Percentiles rank a stretch among this genome's conserved stretches.
These are phyloP conservation scores for Dynastes grantii DNA, from an alignment of 2,888 invertebrate genomes.

Conservation along the genomic window DNA sequence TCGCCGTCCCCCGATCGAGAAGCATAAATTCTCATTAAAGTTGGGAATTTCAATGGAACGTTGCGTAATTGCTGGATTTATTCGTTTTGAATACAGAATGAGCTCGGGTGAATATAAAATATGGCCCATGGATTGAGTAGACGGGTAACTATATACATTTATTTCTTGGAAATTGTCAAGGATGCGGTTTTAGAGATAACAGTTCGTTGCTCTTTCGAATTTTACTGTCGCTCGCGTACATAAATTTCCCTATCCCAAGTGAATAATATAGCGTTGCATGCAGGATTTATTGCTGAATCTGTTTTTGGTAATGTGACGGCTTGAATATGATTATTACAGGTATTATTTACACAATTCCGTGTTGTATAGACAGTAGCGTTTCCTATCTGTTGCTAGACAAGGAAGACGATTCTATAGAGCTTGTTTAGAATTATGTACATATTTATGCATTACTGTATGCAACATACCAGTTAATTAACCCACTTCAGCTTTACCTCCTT, in stretches of 20 bases:
- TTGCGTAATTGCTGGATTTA: constrained; percentile 45
- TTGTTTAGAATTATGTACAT: no score
- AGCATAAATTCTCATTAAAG: constrained; percentile 44
- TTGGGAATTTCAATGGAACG: constrained; percentile 47
- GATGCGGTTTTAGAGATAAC: constrained; percentile 34
- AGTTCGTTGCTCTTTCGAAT: constrained; percentile 28
- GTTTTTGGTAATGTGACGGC: constrained; percentile 1
- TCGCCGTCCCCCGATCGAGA: constrained; percentile 29
- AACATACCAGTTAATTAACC: no score
- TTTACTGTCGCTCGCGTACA: constrained; percentile 13
- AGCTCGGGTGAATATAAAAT: constrained; percentile 40
- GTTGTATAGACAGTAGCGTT: background rate
- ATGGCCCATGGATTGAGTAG: constrained; percentile 23
- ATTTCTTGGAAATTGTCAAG: constrained; percentile 36
- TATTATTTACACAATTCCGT: constrained; percentile 7
- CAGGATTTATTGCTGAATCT: background rate
- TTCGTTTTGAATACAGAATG: constrained; percentile 46
- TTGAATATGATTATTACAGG: constrained; percentile 12
- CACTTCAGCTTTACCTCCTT: no score
- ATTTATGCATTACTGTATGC: no score
- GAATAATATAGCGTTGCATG: background rate
- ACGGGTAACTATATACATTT: constrained; percentile 18
- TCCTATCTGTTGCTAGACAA: background rate
- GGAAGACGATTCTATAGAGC: no score
- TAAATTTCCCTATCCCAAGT: background rate